A percentile compares a stretch with the other conserved stretches of the same genome.
These are phyloP conservation scores for Tromatobia lineatoria DNA, from an alignment of 2,888 invertebrate genomes.

Conservation along the genomic window DNA sequence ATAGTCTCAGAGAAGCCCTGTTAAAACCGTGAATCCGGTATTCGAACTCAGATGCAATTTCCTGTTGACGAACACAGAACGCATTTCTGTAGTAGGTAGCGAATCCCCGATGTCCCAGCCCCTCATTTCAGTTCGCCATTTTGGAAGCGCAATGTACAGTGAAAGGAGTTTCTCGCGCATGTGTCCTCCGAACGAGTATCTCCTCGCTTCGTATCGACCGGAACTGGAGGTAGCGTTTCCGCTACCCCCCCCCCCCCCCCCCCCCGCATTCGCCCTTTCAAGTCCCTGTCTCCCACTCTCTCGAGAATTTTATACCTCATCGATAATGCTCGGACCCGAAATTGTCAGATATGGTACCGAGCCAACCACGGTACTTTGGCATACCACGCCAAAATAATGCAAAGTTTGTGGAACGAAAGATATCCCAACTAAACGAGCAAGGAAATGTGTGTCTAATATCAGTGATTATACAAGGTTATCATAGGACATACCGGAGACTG, in stretches of 20 bases:
- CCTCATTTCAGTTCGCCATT: slow-evolving; percentile 76
- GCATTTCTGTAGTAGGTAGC: slow-evolving; percentile 37
- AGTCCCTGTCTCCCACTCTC: slow-evolving; percentile 1
- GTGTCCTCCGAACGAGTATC: slow-evolving; percentile 72
- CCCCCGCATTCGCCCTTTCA: background rate
- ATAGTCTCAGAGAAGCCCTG: background rate
- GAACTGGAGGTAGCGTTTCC: slow-evolving; percentile 69
- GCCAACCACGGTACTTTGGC: background rate
- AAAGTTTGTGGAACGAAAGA: background rate
- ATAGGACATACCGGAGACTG: slow-evolving; percentile 88
- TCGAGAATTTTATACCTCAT: slow-evolving; percentile 42
- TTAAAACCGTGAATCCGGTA: background rate
- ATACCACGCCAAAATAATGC: slow-evolving; percentile 17
- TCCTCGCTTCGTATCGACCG: slow-evolving; percentile 79
- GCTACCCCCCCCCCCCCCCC: slow-evolving; percentile 57
- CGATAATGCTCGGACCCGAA: slow-evolving; percentile 47
- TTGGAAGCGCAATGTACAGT: slow-evolving; percentile 78
- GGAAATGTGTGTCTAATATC: background rate
- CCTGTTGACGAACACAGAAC: background rate
- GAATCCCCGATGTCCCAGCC: slow-evolving; percentile 49
- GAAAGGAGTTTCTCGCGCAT: slow-evolving; percentile 77
- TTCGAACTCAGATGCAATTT: slow-evolving; percentile 18
- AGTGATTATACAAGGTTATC: slow-evolving; percentile 30
- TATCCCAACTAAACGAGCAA: slow-evolving; percentile 2
- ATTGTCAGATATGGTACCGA: slow-evolving; percentile 21